Conservation (phyloP, 2,113 vertebrate genomes). For the Megatriorchis doriae region DNA sequence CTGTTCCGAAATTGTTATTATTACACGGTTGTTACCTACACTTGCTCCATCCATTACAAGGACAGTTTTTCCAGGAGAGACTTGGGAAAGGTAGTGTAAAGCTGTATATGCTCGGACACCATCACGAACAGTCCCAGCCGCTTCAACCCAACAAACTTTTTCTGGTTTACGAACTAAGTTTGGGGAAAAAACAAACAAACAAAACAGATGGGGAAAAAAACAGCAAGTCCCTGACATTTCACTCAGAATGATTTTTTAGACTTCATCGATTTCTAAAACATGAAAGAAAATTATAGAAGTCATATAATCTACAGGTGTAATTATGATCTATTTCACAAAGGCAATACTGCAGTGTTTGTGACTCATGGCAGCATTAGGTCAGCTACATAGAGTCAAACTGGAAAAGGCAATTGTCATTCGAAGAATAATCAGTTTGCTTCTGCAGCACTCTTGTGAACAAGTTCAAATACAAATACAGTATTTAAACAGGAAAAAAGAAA, state of each 20-base stretch:
- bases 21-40: constrained; percentile 74
- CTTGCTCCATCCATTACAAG: constrained; percentile 91
- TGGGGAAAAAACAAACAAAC: neutral
- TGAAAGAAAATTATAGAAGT: neutral
- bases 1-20: neutral
- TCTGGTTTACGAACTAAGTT: constrained; percentile 85
- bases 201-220: neutral
- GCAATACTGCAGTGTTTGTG: neutral
- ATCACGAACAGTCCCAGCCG: constrained; percentile 82
- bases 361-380: neutral
- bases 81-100: constrained; percentile 85
- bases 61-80: constrained; percentile 82
- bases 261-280: neutral
- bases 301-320: neutral
- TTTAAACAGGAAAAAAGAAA: neutral
- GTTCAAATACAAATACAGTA: neutral
- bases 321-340: neutral
- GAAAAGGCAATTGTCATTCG: neutral
- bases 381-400: neutral
- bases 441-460: neutral
- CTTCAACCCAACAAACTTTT: constrained; percentile 83
- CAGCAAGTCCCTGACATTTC: neutral
- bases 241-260: neutral
- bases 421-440: neutral
- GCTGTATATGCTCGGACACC: constrained; percentile 87